These are phyloP conservation scores for Poeciliopsis prolifica DNA, from an alignment of 2,113 vertebrate genomes.

Conservation along the genomic window DNA sequence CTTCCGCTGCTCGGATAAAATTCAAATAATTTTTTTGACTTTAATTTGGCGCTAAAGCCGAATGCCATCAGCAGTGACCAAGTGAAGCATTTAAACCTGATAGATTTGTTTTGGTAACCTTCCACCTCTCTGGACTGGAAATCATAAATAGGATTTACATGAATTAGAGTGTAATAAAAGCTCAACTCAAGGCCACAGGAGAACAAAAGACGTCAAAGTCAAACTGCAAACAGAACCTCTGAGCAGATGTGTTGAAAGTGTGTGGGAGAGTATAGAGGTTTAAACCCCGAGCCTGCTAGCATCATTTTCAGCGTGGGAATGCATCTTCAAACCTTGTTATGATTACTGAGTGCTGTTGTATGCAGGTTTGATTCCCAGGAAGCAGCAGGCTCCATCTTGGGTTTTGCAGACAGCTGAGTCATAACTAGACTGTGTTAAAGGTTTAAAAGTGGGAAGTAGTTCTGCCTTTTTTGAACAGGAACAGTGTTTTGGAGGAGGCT, in stretches of 20 bases:
- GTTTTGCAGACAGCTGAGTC: neutral
- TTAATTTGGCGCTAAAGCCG: conserved; percentile 34
- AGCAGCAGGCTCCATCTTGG: neutral
- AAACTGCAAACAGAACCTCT: conserved; percentile 22
- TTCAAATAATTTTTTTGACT: conserved; percentile 55
- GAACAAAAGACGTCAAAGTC: conserved; percentile 65
- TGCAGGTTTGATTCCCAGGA: conserved; percentile 8
- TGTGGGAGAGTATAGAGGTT: conserved; percentile 52
- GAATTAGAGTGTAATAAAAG: conserved; percentile 65
- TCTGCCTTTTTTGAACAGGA: conserved; percentile 42
- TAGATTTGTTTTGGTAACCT: conserved; percentile 77
- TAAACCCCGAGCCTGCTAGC: conserved; percentile 21
- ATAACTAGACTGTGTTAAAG: neutral
- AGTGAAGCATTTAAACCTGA: conserved; percentile 67
- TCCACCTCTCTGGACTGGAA: conserved; percentile 53
- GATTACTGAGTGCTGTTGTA: conserved; percentile 8
- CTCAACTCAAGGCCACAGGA: conserved; percentile 59
- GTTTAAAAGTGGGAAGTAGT: conserved; percentile 24
- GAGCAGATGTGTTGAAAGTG: conserved; percentile 49
- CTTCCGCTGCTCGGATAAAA: conserved; percentile 49
- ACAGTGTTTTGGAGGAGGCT: conserved; percentile 48
- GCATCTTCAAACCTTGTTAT: conserved; percentile 64
- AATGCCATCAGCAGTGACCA: conserved; percentile 77
- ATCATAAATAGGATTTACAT: conserved; percentile 75
- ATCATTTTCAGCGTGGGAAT: conserved; percentile 27